Conservation (phyloP, 2,888 invertebrate species). For the Dysmachus trigonus region DNA sequence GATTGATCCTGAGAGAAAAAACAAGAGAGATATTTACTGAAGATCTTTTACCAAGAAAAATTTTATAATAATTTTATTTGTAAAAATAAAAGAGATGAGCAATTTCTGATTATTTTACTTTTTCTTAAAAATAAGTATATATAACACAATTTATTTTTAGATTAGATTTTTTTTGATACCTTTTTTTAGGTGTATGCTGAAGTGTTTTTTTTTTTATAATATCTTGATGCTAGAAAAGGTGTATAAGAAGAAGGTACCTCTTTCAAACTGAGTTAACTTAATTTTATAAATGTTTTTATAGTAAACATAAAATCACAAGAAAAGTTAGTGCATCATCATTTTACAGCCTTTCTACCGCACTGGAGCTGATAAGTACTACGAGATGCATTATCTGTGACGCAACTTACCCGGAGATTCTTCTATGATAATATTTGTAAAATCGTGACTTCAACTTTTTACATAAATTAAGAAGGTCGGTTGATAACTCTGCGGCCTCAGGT, state of each 20-base stretch:
- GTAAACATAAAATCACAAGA: not conserved
- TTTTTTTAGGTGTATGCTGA: too few species aligned
- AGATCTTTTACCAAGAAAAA: not conserved
- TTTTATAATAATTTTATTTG: not conserved
- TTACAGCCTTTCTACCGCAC: too few species aligned
- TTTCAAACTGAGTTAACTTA: too few species aligned
- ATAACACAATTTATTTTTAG: too few species aligned
- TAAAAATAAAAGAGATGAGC: not conserved
- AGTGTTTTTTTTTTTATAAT: too few species aligned
- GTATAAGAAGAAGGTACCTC: too few species aligned
- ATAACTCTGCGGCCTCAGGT: not conserved
- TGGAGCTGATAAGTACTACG: not conserved
- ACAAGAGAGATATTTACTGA: not conserved
- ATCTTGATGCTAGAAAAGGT: too few species aligned
- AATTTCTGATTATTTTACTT: not conserved
- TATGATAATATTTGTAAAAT: not conserved
- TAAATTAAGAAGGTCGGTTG: not conserved
- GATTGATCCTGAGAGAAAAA: not conserved
- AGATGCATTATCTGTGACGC: not conserved
- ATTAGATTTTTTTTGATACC: too few species aligned
- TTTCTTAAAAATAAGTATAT: not conserved
- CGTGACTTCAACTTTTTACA: not conserved
- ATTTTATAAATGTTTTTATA: not conserved
- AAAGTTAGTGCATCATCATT: not conserved
- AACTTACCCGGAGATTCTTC: not conserved